Conservation (phyloP, 1,140 invertebrate species). For the Colletes latitarsis region DNA sequence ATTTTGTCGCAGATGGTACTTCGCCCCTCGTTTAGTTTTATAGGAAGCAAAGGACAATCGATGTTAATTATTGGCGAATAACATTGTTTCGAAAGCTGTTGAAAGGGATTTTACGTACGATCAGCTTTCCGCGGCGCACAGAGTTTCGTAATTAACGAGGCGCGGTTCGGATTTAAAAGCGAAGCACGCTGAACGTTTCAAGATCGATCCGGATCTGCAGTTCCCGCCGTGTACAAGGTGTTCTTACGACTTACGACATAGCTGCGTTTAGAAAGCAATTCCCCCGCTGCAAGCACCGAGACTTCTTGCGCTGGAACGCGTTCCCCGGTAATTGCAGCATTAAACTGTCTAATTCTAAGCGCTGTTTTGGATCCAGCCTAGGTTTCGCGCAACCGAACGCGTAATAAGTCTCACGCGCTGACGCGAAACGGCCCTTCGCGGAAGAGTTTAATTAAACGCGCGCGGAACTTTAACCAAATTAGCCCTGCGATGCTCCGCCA, state of each 20-base stretch:
- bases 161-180: not conserved
- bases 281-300: not conserved
- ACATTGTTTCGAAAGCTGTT: too few species aligned
- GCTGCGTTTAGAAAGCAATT: conserved; percentile 34
- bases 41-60: too few species aligned
- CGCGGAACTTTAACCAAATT: not conserved
- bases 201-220: not conserved
- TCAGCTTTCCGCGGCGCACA: too few species aligned
- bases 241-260: conserved; percentile 24
- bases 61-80: too few species aligned
- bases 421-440: conserved; percentile 6
- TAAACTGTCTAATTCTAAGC: conserved; percentile 45
- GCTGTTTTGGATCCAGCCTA: conserved; percentile 7
- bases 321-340: conserved; percentile 45
- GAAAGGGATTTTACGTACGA: too few species aligned
- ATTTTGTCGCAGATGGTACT: too few species aligned
- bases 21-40: too few species aligned
- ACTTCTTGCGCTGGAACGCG: conserved; percentile 38
- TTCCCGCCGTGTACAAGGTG: not conserved
- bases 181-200: not conserved
- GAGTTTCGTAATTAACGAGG: not conserved
- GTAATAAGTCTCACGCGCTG: not conserved
- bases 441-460: conserved; percentile 20
- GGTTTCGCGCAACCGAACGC: not conserved
- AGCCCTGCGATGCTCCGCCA: not conserved